A percentile compares a stretch with the other conserved stretches of the same genome.
Conservation (phyloP, 2,113 vertebrate species). For the Ochotona princeps region DNA sequence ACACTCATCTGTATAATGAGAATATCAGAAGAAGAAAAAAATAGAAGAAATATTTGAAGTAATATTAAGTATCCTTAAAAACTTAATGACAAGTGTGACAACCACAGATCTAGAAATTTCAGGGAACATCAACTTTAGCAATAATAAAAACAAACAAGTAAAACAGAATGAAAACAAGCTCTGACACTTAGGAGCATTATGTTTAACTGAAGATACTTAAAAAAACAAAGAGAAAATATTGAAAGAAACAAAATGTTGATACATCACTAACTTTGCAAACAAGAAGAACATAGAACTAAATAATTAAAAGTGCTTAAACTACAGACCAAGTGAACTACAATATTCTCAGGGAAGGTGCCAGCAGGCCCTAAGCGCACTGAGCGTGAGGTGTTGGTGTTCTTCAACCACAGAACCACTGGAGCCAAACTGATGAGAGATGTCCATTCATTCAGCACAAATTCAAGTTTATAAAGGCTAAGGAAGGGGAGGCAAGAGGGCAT, state of each 20-base stretch:
- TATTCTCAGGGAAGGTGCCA: no score
- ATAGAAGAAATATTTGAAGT: not conserved
- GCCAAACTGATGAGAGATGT: no score
- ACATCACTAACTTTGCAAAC: not conserved
- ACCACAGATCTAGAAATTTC: not conserved
- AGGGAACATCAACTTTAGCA: not conserved
- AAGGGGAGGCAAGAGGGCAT: not conserved
- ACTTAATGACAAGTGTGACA: not conserved
- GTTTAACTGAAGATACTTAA: not conserved
- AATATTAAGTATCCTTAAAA: not conserved
- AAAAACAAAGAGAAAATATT: constrained; percentile 23
- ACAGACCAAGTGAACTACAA: no score
- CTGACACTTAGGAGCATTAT: not conserved
- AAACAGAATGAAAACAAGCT: no score
- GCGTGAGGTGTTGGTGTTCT: no score
- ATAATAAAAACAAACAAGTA: not conserved
- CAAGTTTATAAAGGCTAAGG: no score
- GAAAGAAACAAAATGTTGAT: not conserved
- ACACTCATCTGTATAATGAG: not conserved
- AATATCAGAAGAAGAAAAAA: not conserved
- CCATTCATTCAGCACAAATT: no score
- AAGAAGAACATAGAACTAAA: not conserved
- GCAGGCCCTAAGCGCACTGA: not conserved
- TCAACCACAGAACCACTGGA: no score
- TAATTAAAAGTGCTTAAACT: not conserved